phyloP scores from a whole-genome alignment of 2,797 vertebrate species.

The Artibeus lituratus region DNA sequence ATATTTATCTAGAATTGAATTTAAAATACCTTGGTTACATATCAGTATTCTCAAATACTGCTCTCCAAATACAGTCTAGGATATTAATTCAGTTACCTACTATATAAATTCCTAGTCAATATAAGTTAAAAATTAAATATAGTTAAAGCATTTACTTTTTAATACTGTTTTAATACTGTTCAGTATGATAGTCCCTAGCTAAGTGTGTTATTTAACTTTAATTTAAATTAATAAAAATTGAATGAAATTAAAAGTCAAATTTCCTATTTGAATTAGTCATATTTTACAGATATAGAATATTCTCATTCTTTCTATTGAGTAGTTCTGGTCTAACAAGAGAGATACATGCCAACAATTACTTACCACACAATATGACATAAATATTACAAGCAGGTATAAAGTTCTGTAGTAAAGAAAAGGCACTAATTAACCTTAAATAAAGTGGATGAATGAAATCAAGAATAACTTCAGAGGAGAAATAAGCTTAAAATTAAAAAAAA shows the following conservation, averaged over 20 bases:
- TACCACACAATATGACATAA: not conserved
- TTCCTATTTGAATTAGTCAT: not conserved
- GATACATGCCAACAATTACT: not conserved
- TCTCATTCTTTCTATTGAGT: not conserved
- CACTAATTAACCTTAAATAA: not conserved
- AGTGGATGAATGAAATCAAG: not conserved
- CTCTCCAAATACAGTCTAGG: not conserved
- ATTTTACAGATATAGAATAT: not conserved
- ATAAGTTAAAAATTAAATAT: not conserved
- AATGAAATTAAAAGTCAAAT: not conserved
- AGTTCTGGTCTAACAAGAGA: not conserved
- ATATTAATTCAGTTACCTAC: not conserved
- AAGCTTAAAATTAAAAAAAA: not conserved
- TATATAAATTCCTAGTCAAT: not conserved
- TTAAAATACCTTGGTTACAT: not conserved
- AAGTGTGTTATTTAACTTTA: not conserved
- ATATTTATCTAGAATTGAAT: not conserved
- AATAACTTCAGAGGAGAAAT: not conserved
- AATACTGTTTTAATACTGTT: not conserved
- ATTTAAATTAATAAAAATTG: not conserved
- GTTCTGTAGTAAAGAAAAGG: not conserved
- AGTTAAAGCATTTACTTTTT: not conserved
- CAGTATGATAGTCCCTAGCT: not conserved
- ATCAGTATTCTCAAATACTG: not conserved
- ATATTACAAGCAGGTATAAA: not conserved